Evolutionary conservation across 2,888 invertebrate genomes (phyloP), one percentile per base, ranked within the genome.

Genomic region (Sphecodes monilicornis): DNA sequence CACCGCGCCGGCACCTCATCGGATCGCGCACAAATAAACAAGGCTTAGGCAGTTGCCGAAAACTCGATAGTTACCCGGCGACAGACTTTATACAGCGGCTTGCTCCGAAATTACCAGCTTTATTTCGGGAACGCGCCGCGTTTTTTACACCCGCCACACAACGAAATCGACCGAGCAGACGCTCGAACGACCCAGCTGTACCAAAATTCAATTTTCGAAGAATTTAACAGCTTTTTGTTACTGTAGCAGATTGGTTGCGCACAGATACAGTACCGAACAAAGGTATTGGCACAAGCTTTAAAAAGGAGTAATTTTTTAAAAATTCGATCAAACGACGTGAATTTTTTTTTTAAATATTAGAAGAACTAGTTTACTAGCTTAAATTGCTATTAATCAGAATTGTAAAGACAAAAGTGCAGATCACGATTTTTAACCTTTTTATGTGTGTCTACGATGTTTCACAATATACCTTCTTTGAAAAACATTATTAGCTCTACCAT

Each of bases 31-130:
- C 70, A 71, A 82, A 84, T 78, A 84, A 84, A 84, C 84, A 75
- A 78, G 82, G 82, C 74, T 82, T 68, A 78, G 82, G 50, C 69
- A 76, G 64, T 82, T 57, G 82, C 71, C 78, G 82, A 82, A 82
- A 84, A 78, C 82, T 84, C 82, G 77, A 84, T 82, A 71, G 84
- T 82, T n/a, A 36, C 74, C n/a, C 13, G 18, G 75, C 68, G 70
- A 50, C 73, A 70, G 78, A 78, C 73, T 74, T 72, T 81, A 69
- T 74, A 50, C 60, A 81, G 54, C 18, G 32, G 54, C 32, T 11
- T 36, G 82, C 16, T 26, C 13, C 60, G 72, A 83, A 78, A 69
- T 83, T 76, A 68, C 60, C 41, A 50, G 76, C 76, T 76, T 73
- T 76, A 81, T 83, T 80, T 64, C 68, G 72, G 72, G 75, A 71